Percentiles rank a stretch among this genome's conserved stretches.
phyloP scores from a whole-genome alignment of 2,113 vertebrate genomes.

The Calidris pygmaea region DNA sequence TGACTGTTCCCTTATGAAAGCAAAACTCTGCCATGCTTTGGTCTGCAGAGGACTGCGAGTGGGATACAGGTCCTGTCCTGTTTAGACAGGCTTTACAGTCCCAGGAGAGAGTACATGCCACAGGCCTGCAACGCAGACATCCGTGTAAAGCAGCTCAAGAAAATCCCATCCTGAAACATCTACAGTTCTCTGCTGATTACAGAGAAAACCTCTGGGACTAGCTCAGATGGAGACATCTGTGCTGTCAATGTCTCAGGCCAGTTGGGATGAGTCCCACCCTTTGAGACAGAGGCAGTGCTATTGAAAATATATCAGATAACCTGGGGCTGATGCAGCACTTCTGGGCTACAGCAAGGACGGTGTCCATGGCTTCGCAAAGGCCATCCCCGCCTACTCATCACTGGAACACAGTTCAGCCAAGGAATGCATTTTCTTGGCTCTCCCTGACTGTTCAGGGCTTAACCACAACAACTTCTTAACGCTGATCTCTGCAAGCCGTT shows the following conservation, averaged over 20 bases:
- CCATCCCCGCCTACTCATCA: neutral
- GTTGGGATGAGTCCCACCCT: neutral
- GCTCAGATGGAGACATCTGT: neutral
- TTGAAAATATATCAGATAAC: neutral
- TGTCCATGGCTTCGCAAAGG: neutral
- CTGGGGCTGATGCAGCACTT: neutral
- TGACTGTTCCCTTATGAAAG: neutral
- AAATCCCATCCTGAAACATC: neutral
- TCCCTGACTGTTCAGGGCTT: neutral
- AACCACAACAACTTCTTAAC: neutral
- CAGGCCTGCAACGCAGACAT: neutral
- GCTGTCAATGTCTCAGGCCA: neutral
- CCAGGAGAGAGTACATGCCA: neutral
- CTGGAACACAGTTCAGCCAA: neutral
- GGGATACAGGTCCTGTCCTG: neutral
- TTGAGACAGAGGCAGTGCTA: neutral
- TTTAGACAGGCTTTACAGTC: neutral
- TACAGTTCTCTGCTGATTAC: neutral
- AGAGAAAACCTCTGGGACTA: neutral
- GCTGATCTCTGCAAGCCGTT: neutral
- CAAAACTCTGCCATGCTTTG: neutral
- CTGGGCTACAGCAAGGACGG: neutral
- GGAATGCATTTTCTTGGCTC: slow-evolving; percentile 1
- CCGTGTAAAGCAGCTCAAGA: neutral
- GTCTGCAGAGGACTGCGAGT: neutral